Evolutionary conservation across 1,140 invertebrate species (phyloP), one percentile per base, ranked within the genome.

Genomic region (Yoshiicerus persimilis): DNA sequence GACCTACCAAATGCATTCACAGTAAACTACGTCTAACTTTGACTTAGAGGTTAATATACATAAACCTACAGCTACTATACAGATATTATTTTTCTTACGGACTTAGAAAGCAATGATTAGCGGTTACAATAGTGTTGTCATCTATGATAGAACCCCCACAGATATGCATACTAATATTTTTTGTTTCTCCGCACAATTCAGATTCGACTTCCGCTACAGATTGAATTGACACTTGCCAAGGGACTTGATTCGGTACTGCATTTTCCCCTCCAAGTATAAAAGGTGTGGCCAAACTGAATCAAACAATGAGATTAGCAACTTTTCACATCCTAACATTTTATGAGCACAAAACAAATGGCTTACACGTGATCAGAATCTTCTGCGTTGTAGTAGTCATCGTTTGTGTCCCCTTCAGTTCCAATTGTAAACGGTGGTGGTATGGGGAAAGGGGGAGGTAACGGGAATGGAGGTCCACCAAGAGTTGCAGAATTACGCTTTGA

Each of bases 71-170:
- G n/a, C n/a, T n/a, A n/a, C n/a, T n/a, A n/a, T n/a, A n/a, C n/a
- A n/a, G n/a, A 41, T 4, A 27, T 39, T 80, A 39, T 23, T 25
- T 27, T 27, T 38, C 77, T 66, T 84, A 89, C 87, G 89, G 9
- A 25, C 87, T 87, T 20, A 88, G 30, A 62, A 90, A 90, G 39
- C 89, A 90, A 70, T 90, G 89, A 25, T 83, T 38, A 13, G 89
- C 87, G 16, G 84, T 90, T 0, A 89, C 36, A 62, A 90, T 89
- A 2, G 89, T 88, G 5, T 77, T 39, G 1, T 89, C 89, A 27
- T 86, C 88, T n/a, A 90, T 62, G 8, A 90, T 90, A 13, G 64
- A 83, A 8, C 89, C 89, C 20, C 89, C 89, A 47, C 89, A 90
- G 70, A 90, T 80, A 39, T 90, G 89, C 32, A 77, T 32, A 23